phyloP scores from a whole-genome alignment of 2,888 invertebrate species.

The Salticus scenicus region DNA sequence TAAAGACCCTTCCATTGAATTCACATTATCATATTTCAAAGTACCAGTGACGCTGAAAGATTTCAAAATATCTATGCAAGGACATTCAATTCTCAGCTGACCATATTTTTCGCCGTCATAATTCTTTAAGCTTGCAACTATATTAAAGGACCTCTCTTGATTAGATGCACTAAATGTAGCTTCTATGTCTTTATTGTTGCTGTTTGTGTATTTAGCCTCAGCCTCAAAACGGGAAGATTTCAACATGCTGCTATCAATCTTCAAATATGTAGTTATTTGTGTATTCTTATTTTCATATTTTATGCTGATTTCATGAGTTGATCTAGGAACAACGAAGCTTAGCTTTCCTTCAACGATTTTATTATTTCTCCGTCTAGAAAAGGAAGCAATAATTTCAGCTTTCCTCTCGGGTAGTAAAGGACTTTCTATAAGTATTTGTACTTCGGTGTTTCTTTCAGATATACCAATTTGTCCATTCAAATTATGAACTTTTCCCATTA shows the following conservation, averaged over 20 bases:
- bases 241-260: slow-evolving; percentile 40
- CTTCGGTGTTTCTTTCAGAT: slow-evolving; percentile 19
- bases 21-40: slow-evolving; percentile 32
- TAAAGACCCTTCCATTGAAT: slow-evolving; percentile 36
- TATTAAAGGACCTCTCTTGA: slow-evolving; percentile 20
- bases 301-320: slow-evolving; percentile 13
- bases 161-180: slow-evolving; percentile 21
- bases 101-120: slow-evolving; percentile 53
- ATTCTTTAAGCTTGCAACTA: slow-evolving; percentile 41
- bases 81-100: slow-evolving; percentile 52
- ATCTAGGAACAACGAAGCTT: slow-evolving; percentile 25
- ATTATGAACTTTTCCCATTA: slow-evolving; percentile 38
- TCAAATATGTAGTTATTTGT: slow-evolving; percentile 27
- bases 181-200: slow-evolving; percentile 53
- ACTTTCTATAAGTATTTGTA: slow-evolving; percentile 33
- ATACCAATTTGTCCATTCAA: slow-evolving; percentile 27
- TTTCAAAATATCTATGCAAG: slow-evolving; percentile 15
- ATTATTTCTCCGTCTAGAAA: slow-evolving; percentile 30
- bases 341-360: slow-evolving; percentile 28
- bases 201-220: slow-evolving; percentile 57
- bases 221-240: slow-evolving; percentile 30
- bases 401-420: slow-evolving; percentile 28
- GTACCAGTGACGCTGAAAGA: slow-evolving; percentile 51
- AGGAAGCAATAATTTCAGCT: background rate
- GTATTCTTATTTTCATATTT: slow-evolving; percentile 51